Conservation (phyloP, 2,113 vertebrate genomes). For the Oreochromis niloticus region DNA sequence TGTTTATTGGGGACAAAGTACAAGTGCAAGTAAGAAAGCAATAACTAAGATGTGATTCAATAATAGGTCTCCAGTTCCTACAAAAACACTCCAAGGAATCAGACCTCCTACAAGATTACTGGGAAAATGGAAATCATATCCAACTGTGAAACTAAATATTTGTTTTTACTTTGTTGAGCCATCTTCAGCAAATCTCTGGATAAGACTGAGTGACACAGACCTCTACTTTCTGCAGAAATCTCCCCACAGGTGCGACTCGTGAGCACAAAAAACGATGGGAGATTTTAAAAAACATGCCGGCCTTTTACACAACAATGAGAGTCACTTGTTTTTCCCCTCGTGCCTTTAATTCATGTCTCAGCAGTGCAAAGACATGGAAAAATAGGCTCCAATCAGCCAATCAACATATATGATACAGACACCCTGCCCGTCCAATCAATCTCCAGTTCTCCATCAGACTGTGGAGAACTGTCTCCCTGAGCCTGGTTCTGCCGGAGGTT, state of each 20-base stretch:
- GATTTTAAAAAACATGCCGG: rapidly evolving
- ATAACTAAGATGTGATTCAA: neutral
- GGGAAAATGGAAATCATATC: neutral
- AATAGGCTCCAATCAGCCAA: no score
- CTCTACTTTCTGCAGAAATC: neutral
- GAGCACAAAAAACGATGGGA: neutral
- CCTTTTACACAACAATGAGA: rapidly evolving
- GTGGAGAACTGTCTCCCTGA: no score
- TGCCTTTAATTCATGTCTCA: neutral
- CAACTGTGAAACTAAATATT: neutral
- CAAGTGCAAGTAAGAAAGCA: rapidly evolving
- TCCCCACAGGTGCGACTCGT: rapidly evolving
- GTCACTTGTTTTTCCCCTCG: rapidly evolving
- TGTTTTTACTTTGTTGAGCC: neutral
- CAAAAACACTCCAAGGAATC: neutral
- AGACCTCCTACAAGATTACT: rapidly evolving
- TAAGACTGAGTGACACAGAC: neutral
- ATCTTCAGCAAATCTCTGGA: neutral
- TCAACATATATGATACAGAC: no score
- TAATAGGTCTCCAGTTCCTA: neutral
- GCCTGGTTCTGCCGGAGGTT: no score
- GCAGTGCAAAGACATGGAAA: no score
- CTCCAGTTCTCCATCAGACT: no score
- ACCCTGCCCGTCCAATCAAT: no score
- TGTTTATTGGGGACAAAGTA: neutral